Conservation (phyloP, 2,113 vertebrate genomes). For the Microcebus lehilahytsara region DNA sequence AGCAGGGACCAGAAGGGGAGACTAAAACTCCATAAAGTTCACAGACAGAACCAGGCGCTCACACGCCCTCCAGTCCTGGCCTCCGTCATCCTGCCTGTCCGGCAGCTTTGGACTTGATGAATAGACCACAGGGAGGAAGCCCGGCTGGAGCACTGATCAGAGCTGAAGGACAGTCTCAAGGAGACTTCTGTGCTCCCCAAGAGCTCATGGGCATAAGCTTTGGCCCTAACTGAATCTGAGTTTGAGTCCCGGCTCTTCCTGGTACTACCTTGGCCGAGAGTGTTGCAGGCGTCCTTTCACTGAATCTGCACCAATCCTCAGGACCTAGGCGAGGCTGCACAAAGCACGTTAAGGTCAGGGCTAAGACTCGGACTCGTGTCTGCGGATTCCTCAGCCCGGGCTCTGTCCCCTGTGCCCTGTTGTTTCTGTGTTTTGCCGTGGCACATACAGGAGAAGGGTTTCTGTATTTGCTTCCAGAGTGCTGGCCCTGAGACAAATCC, state of each 20-base stretch:
- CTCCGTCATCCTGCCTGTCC: not conserved
- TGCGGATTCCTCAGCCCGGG: not conserved
- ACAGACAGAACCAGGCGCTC: not conserved
- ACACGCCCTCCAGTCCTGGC: not conserved
- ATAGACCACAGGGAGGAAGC: not conserved
- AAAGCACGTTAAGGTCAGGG: not conserved
- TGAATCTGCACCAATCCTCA: not conserved
- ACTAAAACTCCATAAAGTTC: not conserved
- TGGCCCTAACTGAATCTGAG: not conserved
- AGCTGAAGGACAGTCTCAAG: not conserved
- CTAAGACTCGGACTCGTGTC: not conserved
- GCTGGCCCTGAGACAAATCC: not conserved
- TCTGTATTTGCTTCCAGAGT: not conserved
- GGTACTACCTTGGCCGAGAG: not conserved
- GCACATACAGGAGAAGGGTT: not conserved
- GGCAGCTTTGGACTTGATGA: not conserved
- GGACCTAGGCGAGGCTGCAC: not conserved
- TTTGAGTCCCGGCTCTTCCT: not conserved
- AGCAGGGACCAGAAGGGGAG: not conserved
- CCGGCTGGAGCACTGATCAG: no score
- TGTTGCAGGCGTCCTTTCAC: not conserved
- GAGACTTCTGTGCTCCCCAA: not conserved
- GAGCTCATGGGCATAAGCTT: not conserved
- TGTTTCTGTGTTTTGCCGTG: not conserved
- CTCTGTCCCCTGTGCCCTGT: accelerated